Evolutionary conservation across 2,888 invertebrate species (phyloP).

Genomic region (Dolomedes plantarius): DNA sequence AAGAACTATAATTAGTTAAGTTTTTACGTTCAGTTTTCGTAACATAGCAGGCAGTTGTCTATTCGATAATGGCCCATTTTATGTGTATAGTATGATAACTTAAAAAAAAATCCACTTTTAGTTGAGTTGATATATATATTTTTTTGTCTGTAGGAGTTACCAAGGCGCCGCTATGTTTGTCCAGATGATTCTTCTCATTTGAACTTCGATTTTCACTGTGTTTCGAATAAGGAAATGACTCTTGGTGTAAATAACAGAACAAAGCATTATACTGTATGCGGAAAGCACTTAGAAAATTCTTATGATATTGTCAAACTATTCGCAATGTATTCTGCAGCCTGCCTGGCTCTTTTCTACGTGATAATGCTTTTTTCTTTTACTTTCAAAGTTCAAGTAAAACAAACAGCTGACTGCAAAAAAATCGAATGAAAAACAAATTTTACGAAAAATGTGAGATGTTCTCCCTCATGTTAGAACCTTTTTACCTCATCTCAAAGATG

Average conservation of each 20-base stretch:
- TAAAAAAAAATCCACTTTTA: no score
- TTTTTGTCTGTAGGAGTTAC: constrained; percentile 34
- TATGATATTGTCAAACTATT: neutral
- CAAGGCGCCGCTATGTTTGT: constrained; percentile 40
- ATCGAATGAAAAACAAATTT: neutral
- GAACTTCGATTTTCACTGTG: constrained; percentile 51
- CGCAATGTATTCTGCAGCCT: constrained; percentile 15
- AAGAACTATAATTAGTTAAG: no score
- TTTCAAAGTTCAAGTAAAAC: constrained; percentile 14
- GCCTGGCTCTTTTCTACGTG: constrained; percentile 5
- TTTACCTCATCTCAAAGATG: no score
- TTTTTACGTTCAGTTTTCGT: no score
- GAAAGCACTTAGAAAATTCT: constrained; percentile 27
- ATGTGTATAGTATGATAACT: no score
- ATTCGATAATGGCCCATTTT: no score
- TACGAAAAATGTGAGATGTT: no score
- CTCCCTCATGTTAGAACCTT: no score
- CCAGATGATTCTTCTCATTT: constrained; percentile 23
- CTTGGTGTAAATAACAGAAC: constrained; percentile 11
- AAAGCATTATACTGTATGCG: constrained; percentile 45
- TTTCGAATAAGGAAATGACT: neutral
- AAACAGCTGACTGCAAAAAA: neutral
- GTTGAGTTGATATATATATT: no score
- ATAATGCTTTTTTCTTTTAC: constrained; percentile 28
- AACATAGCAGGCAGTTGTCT: no score